Base-by-base conservation (phyloP, 2,888 invertebrate species). In the Ceraclea dissimilis region DNA sequence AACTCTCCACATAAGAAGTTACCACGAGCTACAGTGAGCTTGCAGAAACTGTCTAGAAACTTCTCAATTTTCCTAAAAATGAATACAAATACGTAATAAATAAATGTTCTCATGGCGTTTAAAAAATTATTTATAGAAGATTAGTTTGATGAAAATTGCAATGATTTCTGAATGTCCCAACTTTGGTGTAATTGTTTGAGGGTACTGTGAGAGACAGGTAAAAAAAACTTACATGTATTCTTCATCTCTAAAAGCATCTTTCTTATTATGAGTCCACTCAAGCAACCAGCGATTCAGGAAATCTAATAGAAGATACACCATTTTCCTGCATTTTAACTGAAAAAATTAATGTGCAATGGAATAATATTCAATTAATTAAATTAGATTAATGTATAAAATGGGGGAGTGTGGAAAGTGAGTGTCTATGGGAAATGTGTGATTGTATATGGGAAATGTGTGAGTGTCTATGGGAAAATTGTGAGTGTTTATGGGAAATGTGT, bases 1-100 rank as follows among this genome's bases (percentile, higher is more conserved):
- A 86, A 81, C 65, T 90, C 90, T 0, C 84, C 85, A 53, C 86
- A 88, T 16, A 82, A 79, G 64, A 84, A 89, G 67, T 88, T 88
- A 4, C 87, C 86, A 46, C 82, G 79, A 0, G 90, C 85, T 63
- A 90, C 76, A 4, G 81, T 73, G 21, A 86, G 69, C 64, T 85
- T 85, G 64, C 86, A 83, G 61, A 86, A 84, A 66, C 69, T 74
- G 53, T 67, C 68, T 60, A 69, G 68, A 60, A 74, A 83, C 60
- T 64, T 65, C 46, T 68, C 66, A 63, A 77, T 73, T 62, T 16
- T 69, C 60, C 62, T 62, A 43, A 33, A 54, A 54, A 49, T 26
- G 31, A n/a, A 48, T 13, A 19, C 11, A 26, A 26, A 26, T 6
- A 26, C 10, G 26, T n/a, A n/a, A n/a, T n/a, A n/a, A n/a, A n/a